Percentiles rank a stretch among this genome's conserved stretches.
Conservation (phyloP, 1,140 invertebrate genomes). For the Hormaphis cornu region DNA sequence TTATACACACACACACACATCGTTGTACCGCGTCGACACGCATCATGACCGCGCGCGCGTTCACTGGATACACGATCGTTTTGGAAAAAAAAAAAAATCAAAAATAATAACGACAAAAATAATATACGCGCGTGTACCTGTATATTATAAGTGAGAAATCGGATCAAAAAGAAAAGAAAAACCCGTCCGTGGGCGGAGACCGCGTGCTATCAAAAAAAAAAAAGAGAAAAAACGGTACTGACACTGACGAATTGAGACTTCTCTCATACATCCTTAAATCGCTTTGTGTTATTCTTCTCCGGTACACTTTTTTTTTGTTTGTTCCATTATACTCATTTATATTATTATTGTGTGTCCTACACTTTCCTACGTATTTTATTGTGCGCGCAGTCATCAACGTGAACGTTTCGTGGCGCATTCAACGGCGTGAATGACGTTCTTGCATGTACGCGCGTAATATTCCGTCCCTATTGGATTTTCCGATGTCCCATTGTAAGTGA, state of each 20-base stretch:
- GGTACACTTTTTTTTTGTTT: not conserved
- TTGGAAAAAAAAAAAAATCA: slow-evolving; percentile 16
- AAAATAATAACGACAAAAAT: slow-evolving; percentile 11
- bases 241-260: slow-evolving; percentile 33
- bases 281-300: slow-evolving; percentile 25
- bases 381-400: too few relatives aligned
- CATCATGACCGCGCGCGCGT: not conserved
- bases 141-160: slow-evolving; percentile 25
- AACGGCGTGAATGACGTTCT: not conserved
- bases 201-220: slow-evolving; percentile 6
- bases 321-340: slow-evolving; percentile 31
- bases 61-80: slow-evolving; percentile 5
- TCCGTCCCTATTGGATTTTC: not conserved
- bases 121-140: not conserved
- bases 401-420: too few relatives aligned
- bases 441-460: not conserved
- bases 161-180: slow-evolving; percentile 30
- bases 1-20: not conserved
- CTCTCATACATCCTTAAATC: slow-evolving; percentile 21
- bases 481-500: slow-evolving; percentile 15
- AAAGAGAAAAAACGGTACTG: slow-evolving; percentile 11
- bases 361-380: not conserved
- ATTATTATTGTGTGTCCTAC: slow-evolving; percentile 24
- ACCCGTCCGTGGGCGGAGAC: slow-evolving; percentile 27
- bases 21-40: not conserved